Base-by-base conservation (phyloP, 2,888 invertebrate species). In the Argynnis bischoffii region DNA sequence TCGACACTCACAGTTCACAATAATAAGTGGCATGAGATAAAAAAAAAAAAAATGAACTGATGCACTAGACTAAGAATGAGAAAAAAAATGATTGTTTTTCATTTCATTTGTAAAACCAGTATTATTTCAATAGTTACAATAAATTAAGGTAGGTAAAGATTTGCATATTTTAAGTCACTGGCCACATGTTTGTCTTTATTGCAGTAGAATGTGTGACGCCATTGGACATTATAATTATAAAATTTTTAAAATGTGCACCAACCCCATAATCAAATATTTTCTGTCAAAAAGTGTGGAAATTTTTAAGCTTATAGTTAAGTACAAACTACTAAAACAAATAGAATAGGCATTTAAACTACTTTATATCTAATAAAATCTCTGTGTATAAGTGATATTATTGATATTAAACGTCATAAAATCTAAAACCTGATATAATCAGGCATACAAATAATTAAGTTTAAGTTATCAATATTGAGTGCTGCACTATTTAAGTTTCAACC, bases 361-460 rank as follows among this genome's bases (percentile, higher is more conserved):
- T 56, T 53, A 64, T 21, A 63, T 53, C 54, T 56, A 63, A 63
- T 63, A 66, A 69, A 69, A 66, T 64, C 67, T 64, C 53, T 55
- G 51, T 51, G 14, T 61, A 48, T 41, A 47, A 64, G 59, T 47
- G 60, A 67, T 60, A 64, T 47, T 41, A 15, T 50, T 26, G 6
- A 21, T 54, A 63, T 21, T 53, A 48, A 59, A 41, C 8, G 11
- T 41, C 21, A 46, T 21, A n/a, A 59, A n/a, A 59, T 15, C n/a
- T 26, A 48, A 26, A 13, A 59, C 21, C 15, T 47, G 15, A 47
- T 21, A 46, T 41, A 41, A 3, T 41, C 21, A 57, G 46, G 21
- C 11, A n/a, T 59, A 48, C 26, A 15, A 59, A 31, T 48, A 48
- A 31, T 16, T 48, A 48, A 59, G 26, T 59, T 26, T 21, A 48